phyloP scores from a whole-genome alignment of 2,113 vertebrate genomes.

The Pygoscelis antarcticus region DNA sequence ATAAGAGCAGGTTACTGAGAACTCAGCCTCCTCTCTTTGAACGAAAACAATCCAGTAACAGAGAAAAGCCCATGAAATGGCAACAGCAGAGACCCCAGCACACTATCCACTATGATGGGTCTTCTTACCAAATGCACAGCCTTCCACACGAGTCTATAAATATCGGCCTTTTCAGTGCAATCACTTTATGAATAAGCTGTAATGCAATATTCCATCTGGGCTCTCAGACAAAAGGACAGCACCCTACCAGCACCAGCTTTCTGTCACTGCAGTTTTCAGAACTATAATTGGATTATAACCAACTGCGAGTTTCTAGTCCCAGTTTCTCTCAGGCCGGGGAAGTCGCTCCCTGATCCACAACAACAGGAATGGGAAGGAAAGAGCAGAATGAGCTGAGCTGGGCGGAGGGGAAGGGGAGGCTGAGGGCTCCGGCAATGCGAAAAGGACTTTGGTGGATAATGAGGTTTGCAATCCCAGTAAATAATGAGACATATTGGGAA shows the following conservation, averaged over 20 bases:
- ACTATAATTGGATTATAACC: conserved; percentile 43
- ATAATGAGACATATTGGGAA: background rate
- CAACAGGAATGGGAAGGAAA: background rate
- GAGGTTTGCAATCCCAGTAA: background rate
- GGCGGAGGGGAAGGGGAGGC: background rate
- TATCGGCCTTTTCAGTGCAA: background rate
- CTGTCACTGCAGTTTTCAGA: background rate
- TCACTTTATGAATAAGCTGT: background rate
- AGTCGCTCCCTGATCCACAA: background rate
- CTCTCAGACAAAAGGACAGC: conserved; percentile 37
- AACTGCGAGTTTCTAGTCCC: background rate
- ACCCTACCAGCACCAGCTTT: background rate
- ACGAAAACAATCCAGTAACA: background rate
- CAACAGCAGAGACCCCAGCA: background rate
- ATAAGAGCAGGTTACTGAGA: background rate
- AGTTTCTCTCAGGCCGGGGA: background rate
- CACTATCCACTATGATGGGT: fast-evolving
- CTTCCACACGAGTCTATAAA: background rate
- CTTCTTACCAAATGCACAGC: background rate
- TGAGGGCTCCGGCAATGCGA: background rate
- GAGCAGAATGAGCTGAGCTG: background rate
- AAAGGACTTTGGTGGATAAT: background rate
- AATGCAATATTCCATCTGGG: background rate
- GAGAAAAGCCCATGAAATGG: background rate
- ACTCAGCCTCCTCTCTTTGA: background rate